phyloP scores from a whole-genome alignment of 2,113 vertebrate genomes.

The Sceloporus tristichus region DNA sequence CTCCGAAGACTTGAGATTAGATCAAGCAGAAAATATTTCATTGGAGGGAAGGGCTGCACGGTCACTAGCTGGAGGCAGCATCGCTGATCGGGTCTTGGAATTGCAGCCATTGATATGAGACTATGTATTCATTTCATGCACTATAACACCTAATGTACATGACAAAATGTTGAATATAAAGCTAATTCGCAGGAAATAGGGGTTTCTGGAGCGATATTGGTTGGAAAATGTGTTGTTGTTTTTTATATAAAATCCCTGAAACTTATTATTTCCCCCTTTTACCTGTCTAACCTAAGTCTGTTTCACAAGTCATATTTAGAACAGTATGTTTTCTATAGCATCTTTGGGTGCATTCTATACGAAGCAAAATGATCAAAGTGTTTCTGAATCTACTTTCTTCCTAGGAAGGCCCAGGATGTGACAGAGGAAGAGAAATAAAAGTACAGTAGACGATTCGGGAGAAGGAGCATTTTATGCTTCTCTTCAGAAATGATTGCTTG shows the following conservation, averaged over 20 bases:
- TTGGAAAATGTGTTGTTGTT: background rate
- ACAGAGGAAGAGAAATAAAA: background rate
- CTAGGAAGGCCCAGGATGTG: too few species aligned
- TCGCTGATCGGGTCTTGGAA: conserved; percentile 64
- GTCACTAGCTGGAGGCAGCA: conserved; percentile 69
- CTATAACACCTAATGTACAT: conserved; percentile 76
- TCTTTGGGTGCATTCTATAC: background rate
- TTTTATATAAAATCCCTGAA: background rate
- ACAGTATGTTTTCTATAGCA: background rate
- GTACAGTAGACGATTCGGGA: too few species aligned
- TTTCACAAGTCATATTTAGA: conserved; percentile 10
- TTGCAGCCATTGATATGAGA: conserved; percentile 70
- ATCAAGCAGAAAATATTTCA: conserved; percentile 70
- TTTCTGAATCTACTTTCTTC: background rate
- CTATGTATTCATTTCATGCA: conserved; percentile 80
- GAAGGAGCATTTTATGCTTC: background rate
- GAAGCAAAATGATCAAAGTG: background rate
- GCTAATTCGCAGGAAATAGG: conserved; percentile 68
- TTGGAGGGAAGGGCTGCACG: conserved; percentile 40
- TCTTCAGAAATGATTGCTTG: background rate
- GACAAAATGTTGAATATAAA: conserved; percentile 75
- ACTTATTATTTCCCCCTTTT: conserved; percentile 22
- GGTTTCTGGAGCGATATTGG: conserved; percentile 25
- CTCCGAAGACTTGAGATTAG: conserved; percentile 68
- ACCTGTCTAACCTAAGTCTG: conserved; percentile 16